Conservation (phyloP, 2,113 vertebrate genomes). For the Odocoileus virginianus region DNA sequence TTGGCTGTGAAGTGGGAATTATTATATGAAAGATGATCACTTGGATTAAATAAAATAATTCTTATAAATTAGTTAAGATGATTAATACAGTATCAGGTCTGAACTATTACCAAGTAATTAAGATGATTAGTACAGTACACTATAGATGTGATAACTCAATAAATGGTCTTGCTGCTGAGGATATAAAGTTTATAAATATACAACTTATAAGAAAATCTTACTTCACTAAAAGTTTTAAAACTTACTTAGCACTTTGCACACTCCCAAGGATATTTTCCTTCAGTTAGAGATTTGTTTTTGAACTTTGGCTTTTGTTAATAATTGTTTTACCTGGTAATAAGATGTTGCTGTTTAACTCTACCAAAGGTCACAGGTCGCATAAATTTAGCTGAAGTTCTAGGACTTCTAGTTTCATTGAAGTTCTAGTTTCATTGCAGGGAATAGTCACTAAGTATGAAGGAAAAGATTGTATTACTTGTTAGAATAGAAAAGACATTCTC, state of each 20-base stretch:
- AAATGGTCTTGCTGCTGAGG: background rate
- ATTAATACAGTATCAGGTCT: background rate
- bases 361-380: constrained; percentile 2
- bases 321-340: constrained; percentile 62
- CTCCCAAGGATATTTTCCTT: constrained; percentile 9
- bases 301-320: constrained; percentile 80
- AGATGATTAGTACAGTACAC: background rate
- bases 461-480: background rate
- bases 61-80: background rate
- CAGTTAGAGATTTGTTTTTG: constrained; percentile 30
- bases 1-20: background rate
- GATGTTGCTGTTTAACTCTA: background rate
- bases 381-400: background rate
- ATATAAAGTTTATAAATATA: background rate
- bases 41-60: background rate
- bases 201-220: background rate
- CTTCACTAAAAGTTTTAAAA: background rate
- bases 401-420: background rate
- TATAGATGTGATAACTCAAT: background rate
- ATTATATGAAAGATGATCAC: background rate
- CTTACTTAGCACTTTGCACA: background rate
- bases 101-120: background rate
- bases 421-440: background rate
- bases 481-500: background rate
- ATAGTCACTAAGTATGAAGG: background rate